These are phyloP conservation scores for Notothenia rossii DNA, from an alignment of 2,113 vertebrate species.

Conservation along the genomic window DNA sequence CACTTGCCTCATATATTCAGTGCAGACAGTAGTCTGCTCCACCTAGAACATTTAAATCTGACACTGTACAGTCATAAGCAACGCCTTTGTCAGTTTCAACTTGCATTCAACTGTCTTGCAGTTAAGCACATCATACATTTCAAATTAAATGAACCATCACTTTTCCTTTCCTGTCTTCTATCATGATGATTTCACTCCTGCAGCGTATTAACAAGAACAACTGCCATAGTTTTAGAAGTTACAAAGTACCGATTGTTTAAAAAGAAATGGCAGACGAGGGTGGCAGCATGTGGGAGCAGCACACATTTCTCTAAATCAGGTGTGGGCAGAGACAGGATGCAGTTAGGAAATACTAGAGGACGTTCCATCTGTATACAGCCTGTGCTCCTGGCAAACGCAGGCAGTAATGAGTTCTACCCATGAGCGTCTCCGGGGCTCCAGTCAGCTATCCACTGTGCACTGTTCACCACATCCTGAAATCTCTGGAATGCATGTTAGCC, in stretches of 20 bases:
- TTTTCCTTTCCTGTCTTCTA: neutral
- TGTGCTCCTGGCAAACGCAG: conserved; percentile 70
- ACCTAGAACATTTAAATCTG: conserved; percentile 45
- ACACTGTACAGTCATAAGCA: conserved; percentile 23
- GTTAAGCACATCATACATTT: neutral
- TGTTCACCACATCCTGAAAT: conserved; percentile 82
- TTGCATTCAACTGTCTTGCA: conserved; percentile 32
- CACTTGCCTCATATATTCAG: conserved; percentile 56
- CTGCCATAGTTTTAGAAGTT: neutral
- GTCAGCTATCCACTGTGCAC: conserved; percentile 57
- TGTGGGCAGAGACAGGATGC: conserved; percentile 67
- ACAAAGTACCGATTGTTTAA: conserved; percentile 56
- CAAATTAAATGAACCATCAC: neutral
- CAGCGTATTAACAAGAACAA: neutral
- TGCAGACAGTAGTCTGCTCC: conserved; percentile 30
- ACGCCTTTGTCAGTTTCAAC: conserved; percentile 9
- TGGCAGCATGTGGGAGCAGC: conserved; percentile 63
- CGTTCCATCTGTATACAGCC: conserved; percentile 66
- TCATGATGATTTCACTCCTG: neutral
- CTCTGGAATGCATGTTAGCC: conserved; percentile 75
- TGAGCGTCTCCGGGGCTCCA: conserved; percentile 51
- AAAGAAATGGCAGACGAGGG: conserved; percentile 60
- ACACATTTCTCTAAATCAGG: conserved; percentile 60
- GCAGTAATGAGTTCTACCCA: conserved; percentile 73
- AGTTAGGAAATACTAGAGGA: conserved; percentile 63